Percentiles rank a stretch among this genome's conserved stretches.
Evolutionary conservation across 2,888 invertebrate genomes (phyloP).

Genomic region (Elmis aenea): DNA sequence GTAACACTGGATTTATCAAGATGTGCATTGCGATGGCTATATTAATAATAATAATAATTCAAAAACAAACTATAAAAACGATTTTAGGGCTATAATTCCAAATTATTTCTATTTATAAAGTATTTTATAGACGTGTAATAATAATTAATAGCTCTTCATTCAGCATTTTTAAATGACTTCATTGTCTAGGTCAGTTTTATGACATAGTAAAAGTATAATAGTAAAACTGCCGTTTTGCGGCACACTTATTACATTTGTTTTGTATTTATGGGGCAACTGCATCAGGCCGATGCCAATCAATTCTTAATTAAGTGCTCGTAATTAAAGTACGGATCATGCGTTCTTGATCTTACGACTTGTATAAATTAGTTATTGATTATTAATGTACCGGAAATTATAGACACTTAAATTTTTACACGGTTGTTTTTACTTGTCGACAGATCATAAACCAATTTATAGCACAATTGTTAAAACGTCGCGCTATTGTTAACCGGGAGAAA

Average conservation of each 20-base stretch:
- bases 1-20: no score
- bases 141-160: conserved; percentile 43
- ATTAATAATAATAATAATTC: conserved; percentile 15
- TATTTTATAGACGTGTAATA: conserved; percentile 36
- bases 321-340: background rate
- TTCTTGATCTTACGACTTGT: conserved; percentile 1
- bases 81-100: conserved; percentile 26
- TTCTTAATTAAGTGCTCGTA: conserved; percentile 6
- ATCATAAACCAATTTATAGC: no score
- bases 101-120: conserved; percentile 34
- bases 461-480: no score
- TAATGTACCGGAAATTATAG: conserved; percentile 9
- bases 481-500: no score
- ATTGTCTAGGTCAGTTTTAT: conserved; percentile 48
- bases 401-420: conserved; percentile 3
- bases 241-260: conserved; percentile 11
- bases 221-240: conserved; percentile 30
- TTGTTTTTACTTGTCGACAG: background rate
- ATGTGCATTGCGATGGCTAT: no score
- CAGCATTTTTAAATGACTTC: conserved; percentile 40
- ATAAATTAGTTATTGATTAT: conserved; percentile 2
- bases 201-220: conserved; percentile 44
- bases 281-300: background rate
- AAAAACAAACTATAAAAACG: conserved; percentile 20
- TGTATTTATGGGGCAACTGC: background rate